Percentiles rank a stretch among this genome's conserved stretches.
Evolutionary conservation across 2,888 invertebrate species (phyloP).

Genomic region (Arge pagana): DNA sequence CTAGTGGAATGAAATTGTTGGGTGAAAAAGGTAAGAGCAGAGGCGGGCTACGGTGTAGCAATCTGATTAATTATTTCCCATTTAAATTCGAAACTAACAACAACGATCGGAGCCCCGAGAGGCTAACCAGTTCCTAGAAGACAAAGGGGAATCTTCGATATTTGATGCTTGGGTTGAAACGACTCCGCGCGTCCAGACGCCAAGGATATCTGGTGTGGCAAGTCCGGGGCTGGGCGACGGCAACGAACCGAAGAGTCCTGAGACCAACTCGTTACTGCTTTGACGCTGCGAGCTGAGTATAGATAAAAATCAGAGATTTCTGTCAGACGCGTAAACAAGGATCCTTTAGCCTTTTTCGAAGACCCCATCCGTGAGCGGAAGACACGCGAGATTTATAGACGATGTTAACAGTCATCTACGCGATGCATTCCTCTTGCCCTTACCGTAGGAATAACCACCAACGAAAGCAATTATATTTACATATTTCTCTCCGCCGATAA

Average conservation of each 20-base stretch:
- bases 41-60: slow-evolving; percentile 31
- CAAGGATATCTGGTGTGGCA: slow-evolving; percentile 24
- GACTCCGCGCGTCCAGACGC: slow-evolving; percentile 28
- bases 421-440: too few relatives aligned
- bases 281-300: slow-evolving; percentile 31
- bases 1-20: too few relatives aligned
- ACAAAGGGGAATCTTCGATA: slow-evolving; percentile 41
- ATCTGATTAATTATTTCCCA: slow-evolving; percentile 56
- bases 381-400: too few relatives aligned
- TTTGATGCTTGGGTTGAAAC: slow-evolving; percentile 36
- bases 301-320: slow-evolving; percentile 48
- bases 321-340: slow-evolving; percentile 42
- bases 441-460: too few relatives aligned
- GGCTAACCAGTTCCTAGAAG: slow-evolving; percentile 45
- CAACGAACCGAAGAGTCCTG: too few relatives aligned
- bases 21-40: too few relatives aligned
- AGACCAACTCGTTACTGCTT: slow-evolving; percentile 36
- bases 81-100: slow-evolving; percentile 51
- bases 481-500: too few relatives aligned
- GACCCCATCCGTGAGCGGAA: slow-evolving; percentile 25
- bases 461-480: too few relatives aligned
- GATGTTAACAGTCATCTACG: too few relatives aligned
- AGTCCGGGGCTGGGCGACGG: slow-evolving; percentile 30
- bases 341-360: slow-evolving; percentile 25
- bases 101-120: slow-evolving; percentile 35